Evolutionary conservation across 2,113 vertebrate genomes (phyloP).

Genomic region (Hystrix brachyura): DNA sequence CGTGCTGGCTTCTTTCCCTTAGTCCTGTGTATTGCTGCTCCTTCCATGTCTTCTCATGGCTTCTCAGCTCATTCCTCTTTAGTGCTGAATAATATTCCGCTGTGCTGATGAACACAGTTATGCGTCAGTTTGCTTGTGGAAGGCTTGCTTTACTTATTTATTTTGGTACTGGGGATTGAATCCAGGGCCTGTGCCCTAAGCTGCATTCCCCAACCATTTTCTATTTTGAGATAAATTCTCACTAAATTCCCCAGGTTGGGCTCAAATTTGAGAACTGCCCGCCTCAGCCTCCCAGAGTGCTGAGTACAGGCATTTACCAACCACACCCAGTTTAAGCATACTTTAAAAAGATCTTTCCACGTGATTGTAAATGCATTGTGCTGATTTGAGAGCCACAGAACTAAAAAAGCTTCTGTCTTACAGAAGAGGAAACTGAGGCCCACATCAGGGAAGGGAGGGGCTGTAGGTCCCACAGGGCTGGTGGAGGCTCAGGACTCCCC

Average conservation of each 20-base stretch:
- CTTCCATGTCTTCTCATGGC: not conserved
- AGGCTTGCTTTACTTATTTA: not conserved
- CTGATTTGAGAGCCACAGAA: not conserved
- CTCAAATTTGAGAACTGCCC: too few relatives aligned
- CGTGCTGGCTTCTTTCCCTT: not conserved
- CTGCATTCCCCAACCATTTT: too few relatives aligned
- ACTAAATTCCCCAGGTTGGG: too few relatives aligned
- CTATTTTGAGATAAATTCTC: too few relatives aligned
- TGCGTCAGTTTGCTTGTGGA: not conserved
- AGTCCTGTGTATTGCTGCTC: not conserved
- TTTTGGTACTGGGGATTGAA: too few relatives aligned
- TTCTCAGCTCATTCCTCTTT: not conserved
- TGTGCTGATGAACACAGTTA: accelerated
- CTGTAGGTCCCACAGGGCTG: not conserved
- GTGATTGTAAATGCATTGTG: accelerated
- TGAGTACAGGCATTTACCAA: too few relatives aligned
- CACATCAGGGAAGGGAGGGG: not conserved
- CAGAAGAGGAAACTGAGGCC: not conserved
- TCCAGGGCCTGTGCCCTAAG: too few relatives aligned
- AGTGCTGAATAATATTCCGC: not conserved
- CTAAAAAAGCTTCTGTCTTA: not conserved
- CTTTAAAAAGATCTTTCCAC: not conserved
- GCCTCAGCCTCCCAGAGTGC: too few relatives aligned
- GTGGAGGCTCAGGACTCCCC: too few relatives aligned
- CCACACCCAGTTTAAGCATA: too few relatives aligned